phyloP scores from a whole-genome alignment of 35 echinoderm and acorn worm genomes.

The Patiria miniata region DNA sequence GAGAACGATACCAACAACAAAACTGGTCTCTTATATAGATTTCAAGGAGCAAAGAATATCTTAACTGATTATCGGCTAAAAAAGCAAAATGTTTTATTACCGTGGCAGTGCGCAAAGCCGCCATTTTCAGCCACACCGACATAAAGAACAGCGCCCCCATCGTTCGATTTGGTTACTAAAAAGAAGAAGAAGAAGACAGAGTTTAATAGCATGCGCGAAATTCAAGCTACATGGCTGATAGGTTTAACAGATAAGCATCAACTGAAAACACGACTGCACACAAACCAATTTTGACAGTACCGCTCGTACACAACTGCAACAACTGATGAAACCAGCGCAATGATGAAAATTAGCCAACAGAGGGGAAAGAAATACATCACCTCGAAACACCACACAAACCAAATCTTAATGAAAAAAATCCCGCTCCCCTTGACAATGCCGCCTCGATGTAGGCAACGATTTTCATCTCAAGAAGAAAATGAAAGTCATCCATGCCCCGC shows the following conservation, averaged over 20 bases:
- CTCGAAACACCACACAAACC: no score
- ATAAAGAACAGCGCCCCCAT: conserved; percentile 2
- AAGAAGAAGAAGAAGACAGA: no score
- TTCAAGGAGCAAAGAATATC: no score
- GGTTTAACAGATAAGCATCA: background rate
- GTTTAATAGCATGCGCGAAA: no score
- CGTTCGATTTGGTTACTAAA: background rate
- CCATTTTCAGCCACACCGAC: no score
- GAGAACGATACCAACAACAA: no score
- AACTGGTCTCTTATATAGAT: no score
- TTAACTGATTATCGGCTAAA: no score
- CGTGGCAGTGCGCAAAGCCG: no score
- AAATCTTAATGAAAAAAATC: conserved; percentile 25
- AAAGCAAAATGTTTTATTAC: no score
- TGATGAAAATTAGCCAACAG: background rate
- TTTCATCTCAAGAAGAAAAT: background rate
- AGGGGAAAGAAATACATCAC: background rate
- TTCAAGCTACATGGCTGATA: no score
- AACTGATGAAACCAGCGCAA: background rate
- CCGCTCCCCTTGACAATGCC: conserved; percentile 1
- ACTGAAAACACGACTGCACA: background rate
- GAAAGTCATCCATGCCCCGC: background rate
- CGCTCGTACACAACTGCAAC: background rate
- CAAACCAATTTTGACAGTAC: conserved; percentile 6
- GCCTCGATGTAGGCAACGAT: background rate